Evolutionary conservation across 2,797 vertebrate genomes (phyloP), one percentile per base, ranked within the genome.

Genomic region (Pseudochirops corinnae): DNA sequence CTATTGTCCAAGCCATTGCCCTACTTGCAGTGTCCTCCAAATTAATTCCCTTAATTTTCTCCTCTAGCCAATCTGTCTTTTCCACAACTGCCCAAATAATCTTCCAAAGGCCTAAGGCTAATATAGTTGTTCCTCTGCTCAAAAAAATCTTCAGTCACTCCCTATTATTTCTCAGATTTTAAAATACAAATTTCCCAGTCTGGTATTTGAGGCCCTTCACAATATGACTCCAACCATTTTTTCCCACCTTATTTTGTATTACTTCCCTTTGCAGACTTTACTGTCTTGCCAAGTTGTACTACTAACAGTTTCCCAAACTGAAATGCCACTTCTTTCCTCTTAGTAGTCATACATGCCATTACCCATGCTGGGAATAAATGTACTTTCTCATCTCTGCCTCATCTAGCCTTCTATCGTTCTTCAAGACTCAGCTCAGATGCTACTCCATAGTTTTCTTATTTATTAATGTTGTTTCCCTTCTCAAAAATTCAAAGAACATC

Each of bases 81-180:
- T 29, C 9, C 24, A 16, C 1, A 57, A 3, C 92, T 55, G 57
- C 90, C 31, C 4, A 29, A 21, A 4, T 67, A 28, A 56, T 55
- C 21, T 94, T 96, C 91, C n/a, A 82, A 90, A 94, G 92, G 33
- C 62, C 50, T 90, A 93, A 95, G 92, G 55, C 5, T 91, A 12
- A 82, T 24, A 24, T 26, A 26, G 21, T 91, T 28, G 74, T 21
- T 26, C 55, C 1, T 94, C 53, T 11, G 39, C 1, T 92, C 91
- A 82, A 67, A 94, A 60, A 94, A n/a, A 1, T 94, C 5, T 3
- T 92, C 26, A 31, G 2, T 74, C 14, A 16, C 39, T 92, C 94
- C 39, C 90, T 10, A 53, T 91, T 90, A 74, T 4, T 55, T 93
- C 10, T 91, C 67, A 91, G 16, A 39, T 18, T n/a, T 92, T 50